Evolutionary conservation across 2,113 vertebrate genomes (phyloP).

Genomic region (Nothocercus nigrocapillus): DNA sequence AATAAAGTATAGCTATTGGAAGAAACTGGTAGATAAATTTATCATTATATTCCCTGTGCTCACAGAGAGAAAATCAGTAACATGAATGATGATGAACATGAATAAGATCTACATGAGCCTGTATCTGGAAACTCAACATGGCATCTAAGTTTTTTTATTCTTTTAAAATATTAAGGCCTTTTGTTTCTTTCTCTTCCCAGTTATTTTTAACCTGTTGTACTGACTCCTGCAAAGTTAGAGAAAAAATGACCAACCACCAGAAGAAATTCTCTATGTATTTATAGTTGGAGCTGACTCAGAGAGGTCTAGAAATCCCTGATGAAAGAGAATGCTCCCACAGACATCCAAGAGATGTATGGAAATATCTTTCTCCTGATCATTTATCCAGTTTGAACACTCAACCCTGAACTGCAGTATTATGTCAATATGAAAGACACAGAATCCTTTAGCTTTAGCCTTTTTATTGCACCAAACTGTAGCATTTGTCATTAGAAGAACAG

Average conservation of each 20-base stretch:
- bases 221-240: neutral
- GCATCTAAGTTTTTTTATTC: neutral
- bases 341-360: neutral
- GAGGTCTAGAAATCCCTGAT: neutral
- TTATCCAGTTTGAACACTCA: neutral
- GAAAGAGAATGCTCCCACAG: neutral
- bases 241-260: neutral
- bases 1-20: conserved; percentile 16
- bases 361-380: neutral
- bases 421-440: neutral
- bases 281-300: neutral
- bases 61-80: neutral
- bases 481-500: neutral
- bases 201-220: neutral
- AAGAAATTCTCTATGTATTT: neutral
- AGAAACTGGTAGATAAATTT: neutral
- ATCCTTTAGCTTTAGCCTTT: neutral
- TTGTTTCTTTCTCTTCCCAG: neutral
- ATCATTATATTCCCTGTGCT: neutral
- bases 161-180: neutral
- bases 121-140: neutral
- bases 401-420: neutral
- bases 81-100: neutral
- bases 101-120: neutral
- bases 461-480: neutral